Conservation (phyloP, 2,113 vertebrate species). For the Dinomys branickii region DNA sequence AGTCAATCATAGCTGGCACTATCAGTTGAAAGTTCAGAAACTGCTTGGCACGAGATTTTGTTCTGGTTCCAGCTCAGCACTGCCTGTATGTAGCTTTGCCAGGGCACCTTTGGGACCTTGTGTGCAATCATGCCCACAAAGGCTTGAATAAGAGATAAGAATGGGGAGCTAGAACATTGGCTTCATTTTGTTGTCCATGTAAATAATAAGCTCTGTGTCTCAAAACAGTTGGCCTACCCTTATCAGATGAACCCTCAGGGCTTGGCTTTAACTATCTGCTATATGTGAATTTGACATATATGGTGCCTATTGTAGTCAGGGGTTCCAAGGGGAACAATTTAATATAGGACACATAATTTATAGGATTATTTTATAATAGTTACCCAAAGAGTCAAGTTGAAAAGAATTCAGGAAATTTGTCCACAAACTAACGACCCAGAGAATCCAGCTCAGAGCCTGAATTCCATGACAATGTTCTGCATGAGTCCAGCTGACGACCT, state of each 20-base stretch:
- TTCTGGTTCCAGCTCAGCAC: neutral
- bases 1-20: neutral
- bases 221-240: neutral
- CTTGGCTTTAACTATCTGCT: neutral
- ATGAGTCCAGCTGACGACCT: too few species aligned
- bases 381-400: too few species aligned
- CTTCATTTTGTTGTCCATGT: neutral
- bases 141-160: neutral
- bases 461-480: too few species aligned
- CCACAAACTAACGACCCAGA: too few species aligned
- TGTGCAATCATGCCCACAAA: neutral
- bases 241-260: neutral
- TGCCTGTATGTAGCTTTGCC: neutral
- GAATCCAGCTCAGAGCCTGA: too few species aligned
- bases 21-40: neutral
- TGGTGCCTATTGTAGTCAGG: neutral
- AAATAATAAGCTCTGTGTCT: neutral
- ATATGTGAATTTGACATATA: neutral
- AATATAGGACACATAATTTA: too few species aligned
- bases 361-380: too few species aligned
- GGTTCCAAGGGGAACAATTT: too few species aligned
- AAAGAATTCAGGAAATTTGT: too few species aligned
- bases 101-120: neutral
- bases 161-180: neutral
- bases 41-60: slow-evolving; percentile 7